Percentiles rank a stretch among this genome's conserved stretches.
phyloP scores from a whole-genome alignment of 2,888 invertebrate species.

The Rapana venosa region DNA sequence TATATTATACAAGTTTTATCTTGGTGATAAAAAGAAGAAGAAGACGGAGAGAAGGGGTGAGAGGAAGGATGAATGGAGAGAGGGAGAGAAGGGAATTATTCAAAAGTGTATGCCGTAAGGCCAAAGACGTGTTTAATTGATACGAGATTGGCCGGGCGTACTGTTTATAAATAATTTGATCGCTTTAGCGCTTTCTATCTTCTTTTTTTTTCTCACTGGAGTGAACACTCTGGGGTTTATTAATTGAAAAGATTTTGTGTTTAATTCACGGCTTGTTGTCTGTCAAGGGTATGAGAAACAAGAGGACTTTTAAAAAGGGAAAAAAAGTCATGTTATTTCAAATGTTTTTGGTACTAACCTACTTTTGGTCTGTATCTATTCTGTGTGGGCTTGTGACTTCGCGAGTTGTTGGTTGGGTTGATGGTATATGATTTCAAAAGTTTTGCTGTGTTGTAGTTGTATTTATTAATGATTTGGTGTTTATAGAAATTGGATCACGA shows the following conservation, averaged over 20 bases:
- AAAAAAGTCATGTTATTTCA: no score
- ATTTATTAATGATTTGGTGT: no score
- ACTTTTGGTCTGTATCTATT: no score
- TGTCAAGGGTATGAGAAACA: no score
- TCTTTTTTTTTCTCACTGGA: background rate
- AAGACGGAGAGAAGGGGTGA: background rate
- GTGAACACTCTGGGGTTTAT: background rate
- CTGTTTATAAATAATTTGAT: background rate
- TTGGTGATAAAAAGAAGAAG: background rate
- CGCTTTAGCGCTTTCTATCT: background rate
- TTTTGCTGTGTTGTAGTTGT: background rate
- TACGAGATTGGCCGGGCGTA: background rate
- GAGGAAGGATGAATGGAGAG: background rate
- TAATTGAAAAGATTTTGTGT: no score
- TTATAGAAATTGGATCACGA: no score
- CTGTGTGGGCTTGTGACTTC: no score
- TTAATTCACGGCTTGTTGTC: no score
- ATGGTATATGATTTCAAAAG: background rate
- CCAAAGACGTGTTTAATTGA: background rate
- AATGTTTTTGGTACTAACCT: no score
- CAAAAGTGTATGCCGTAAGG: no score
- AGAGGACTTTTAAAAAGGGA: no score
- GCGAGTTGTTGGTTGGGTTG: background rate
- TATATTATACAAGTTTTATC: constrained; percentile 23
- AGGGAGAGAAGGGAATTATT: background rate